Conservation (phyloP, 2,797 vertebrate genomes). For the Masticophis lateralis region DNA sequence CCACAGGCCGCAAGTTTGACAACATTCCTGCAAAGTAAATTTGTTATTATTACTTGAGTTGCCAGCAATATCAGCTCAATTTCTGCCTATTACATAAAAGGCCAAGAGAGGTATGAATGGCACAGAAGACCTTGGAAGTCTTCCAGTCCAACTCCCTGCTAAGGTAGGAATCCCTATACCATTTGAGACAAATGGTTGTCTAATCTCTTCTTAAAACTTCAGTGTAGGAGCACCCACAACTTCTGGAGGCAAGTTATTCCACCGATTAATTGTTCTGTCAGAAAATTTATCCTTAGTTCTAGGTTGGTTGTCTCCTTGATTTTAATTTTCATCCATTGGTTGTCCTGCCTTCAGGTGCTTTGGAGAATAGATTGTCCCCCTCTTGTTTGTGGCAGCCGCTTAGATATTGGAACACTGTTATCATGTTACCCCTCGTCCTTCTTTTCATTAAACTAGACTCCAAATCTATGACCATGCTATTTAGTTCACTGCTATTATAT, state of each 20-base stretch:
- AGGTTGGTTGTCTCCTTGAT: not conserved
- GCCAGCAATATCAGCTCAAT: slow-evolving; percentile 57
- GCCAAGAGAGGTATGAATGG: slow-evolving; percentile 30
- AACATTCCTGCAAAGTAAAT: slow-evolving; percentile 43
- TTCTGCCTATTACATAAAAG: slow-evolving; percentile 61
- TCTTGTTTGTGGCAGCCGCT: not conserved
- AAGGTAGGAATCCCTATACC: not conserved
- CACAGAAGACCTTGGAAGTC: slow-evolving; percentile 20
- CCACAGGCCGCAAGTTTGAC: no score
- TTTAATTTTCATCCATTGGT: not conserved
- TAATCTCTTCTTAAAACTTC: not conserved
- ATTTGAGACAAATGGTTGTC: not conserved
- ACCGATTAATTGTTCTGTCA: not conserved
- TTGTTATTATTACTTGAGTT: slow-evolving; percentile 46
- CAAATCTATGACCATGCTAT: not conserved
- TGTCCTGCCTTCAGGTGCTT: not conserved
- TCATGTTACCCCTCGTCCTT: not conserved
- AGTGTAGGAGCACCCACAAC: not conserved
- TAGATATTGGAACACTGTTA: not conserved
- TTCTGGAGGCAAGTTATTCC: not conserved
- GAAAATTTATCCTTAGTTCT: not conserved
- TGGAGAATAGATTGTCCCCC: not conserved
- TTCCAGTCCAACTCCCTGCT: not conserved
- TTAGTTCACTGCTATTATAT: not conserved
- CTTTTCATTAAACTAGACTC: not conserved